These are phyloP conservation scores for Chalcis sispes DNA, from an alignment of 2,888 invertebrate species.

Conservation along the genomic window DNA sequence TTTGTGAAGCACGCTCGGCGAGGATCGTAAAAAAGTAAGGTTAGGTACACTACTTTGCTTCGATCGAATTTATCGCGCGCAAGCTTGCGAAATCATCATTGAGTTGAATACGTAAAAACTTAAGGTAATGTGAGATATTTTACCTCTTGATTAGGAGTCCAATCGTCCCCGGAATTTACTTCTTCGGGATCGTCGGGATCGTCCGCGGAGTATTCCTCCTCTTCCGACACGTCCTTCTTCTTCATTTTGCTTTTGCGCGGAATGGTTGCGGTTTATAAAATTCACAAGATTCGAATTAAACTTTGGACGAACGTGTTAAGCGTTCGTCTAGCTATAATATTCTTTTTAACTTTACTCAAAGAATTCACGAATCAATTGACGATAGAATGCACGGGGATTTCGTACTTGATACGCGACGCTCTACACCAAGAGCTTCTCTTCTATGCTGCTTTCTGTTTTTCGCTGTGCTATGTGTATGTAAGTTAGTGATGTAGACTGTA, in stretches of 20 bases:
- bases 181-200: slow-evolving; percentile 76
- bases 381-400: neutral
- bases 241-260: slow-evolving; percentile 74
- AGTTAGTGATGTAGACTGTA: no score
- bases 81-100: neutral
- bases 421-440: slow-evolving; percentile 12
- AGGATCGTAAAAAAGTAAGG: slow-evolving; percentile 21
- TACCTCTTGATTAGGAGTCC: slow-evolving; percentile 73
- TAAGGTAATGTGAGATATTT: neutral
- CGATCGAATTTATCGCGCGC: no score
- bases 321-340: no score
- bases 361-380: no score
- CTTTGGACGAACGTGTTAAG: neutral
- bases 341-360: no score
- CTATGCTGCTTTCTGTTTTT: neutral
- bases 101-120: no score
- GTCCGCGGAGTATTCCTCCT: slow-evolving; percentile 74
- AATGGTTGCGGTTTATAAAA: slow-evolving; percentile 65
- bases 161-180: slow-evolving; percentile 74
- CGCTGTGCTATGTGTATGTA: neutral
- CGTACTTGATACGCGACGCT: slow-evolving; percentile 10
- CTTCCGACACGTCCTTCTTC: slow-evolving; percentile 74
- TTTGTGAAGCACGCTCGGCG: neutral
- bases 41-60: slow-evolving; percentile 22
- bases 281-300: neutral